Conservation (phyloP, 1,140 invertebrate genomes). For the Tetranychus urticae region DNA sequence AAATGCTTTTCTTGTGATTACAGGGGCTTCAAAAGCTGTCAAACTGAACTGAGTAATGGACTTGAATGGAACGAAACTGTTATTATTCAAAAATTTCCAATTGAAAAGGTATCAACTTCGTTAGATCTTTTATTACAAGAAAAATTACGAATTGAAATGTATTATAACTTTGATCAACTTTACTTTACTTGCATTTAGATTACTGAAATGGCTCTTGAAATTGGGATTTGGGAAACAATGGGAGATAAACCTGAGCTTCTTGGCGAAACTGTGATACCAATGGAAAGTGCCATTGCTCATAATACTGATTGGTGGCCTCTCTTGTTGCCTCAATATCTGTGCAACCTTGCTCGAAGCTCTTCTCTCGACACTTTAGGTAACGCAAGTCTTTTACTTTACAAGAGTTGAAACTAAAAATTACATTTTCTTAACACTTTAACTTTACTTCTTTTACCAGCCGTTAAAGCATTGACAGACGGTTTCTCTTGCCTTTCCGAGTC, state of each 20-base stretch:
- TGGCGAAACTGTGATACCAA: slow-evolving; percentile 9
- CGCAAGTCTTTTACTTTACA: background rate
- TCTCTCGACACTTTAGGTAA: background rate
- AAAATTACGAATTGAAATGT: too few relatives aligned
- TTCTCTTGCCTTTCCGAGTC: background rate
- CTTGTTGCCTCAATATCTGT: background rate
- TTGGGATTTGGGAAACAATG: slow-evolving; percentile 4
- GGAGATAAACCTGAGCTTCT: background rate
- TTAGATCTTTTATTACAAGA: background rate
- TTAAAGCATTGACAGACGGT: background rate
- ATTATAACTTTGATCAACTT: background rate
- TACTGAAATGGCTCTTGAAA: slow-evolving; percentile 7
- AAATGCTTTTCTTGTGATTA: background rate
- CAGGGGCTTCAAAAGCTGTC: slow-evolving; percentile 9
- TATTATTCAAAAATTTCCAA: slow-evolving; percentile 12
- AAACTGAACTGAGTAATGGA: slow-evolving; percentile 6
- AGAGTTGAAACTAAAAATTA: background rate
- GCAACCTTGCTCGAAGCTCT: background rate
- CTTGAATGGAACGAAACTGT: slow-evolving; percentile 11
- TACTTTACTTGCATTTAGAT: background rate
- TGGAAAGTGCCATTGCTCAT: slow-evolving; percentile 4
- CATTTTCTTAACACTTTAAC: too few relatives aligned
- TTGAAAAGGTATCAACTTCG: slow-evolving; percentile 7
- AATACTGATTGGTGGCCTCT: slow-evolving; percentile 11
- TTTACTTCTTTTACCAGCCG: background rate